A percentile compares a stretch with the other conserved stretches of the same genome.
phyloP scores from a whole-genome alignment of 2,888 invertebrate genomes.

The Drosophila seclusa region DNA sequence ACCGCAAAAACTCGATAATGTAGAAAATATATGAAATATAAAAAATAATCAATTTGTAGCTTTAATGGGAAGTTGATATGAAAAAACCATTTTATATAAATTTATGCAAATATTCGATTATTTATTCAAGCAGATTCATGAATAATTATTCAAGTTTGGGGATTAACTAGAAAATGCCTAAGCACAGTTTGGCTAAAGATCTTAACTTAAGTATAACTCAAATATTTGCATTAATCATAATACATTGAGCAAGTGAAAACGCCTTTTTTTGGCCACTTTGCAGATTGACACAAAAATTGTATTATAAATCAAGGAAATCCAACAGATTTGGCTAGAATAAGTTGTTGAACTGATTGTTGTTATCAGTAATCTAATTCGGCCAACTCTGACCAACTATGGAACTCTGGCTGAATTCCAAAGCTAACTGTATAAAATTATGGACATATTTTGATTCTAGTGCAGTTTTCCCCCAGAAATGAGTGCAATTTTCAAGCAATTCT shows the following conservation, averaged over 20 bases:
- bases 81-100: background rate
- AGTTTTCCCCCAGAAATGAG: background rate
- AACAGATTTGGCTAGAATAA: background rate
- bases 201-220: background rate
- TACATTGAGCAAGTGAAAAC: background rate
- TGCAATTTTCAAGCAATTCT: constrained; percentile 2
- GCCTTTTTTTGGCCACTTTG: background rate
- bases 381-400: background rate
- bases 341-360: background rate
- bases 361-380: background rate
- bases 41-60: background rate
- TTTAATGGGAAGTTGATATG: background rate
- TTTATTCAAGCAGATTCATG: background rate
- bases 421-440: background rate
- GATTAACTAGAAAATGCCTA: background rate
- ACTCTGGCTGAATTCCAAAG: background rate
- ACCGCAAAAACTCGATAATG: constrained; percentile 23
- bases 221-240: background rate
- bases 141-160: background rate
- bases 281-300: background rate
- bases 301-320: background rate
- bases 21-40: background rate
- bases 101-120: background rate
- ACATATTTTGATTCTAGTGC: background rate
- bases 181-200: background rate